These are phyloP conservation scores for Drosophila neocordata DNA, from an alignment of 1,140 invertebrate genomes.

Conservation along the genomic window DNA sequence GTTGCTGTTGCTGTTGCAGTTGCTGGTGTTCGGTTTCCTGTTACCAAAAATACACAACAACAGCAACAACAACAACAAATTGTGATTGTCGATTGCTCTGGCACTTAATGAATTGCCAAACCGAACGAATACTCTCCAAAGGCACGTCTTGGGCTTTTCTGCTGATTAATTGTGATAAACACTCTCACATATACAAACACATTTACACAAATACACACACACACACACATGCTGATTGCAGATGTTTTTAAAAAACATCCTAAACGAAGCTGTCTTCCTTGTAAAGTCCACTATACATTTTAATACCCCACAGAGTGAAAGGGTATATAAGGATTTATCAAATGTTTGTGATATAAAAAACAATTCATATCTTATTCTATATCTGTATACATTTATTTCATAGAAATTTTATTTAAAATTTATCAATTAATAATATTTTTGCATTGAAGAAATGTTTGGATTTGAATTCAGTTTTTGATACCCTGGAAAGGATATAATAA, in stretches of 20 bases:
- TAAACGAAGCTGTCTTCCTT: slow-evolving; percentile 49
- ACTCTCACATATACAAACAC: background rate
- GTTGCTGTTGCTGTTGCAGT: slow-evolving; percentile 31
- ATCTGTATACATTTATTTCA: too few species aligned
- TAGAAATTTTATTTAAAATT: too few species aligned
- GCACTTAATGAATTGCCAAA: slow-evolving; percentile 54
- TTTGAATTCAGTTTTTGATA: too few species aligned
- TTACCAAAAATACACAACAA: slow-evolving; percentile 54
- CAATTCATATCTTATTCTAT: too few species aligned
- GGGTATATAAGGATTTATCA: background rate
- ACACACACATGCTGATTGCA: slow-evolving; percentile 2
- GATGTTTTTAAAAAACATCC: slow-evolving; percentile 36
- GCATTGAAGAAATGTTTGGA: too few species aligned
- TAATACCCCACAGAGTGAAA: background rate
- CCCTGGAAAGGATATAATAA: too few species aligned
- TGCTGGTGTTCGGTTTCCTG: slow-evolving; percentile 47
- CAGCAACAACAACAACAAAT: slow-evolving; percentile 34
- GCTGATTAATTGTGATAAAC: slow-evolving; percentile 54
- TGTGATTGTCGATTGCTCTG: slow-evolving; percentile 43
- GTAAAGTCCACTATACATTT: slow-evolving; percentile 18
- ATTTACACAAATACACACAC: background rate
- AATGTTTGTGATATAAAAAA: too few species aligned
- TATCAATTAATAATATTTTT: too few species aligned
- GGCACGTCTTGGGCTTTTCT: slow-evolving; percentile 48
- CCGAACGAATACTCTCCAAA: slow-evolving; percentile 36